Evolutionary conservation across 2,797 vertebrate species (phyloP).

Genomic region (Chromis chromis): DNA sequence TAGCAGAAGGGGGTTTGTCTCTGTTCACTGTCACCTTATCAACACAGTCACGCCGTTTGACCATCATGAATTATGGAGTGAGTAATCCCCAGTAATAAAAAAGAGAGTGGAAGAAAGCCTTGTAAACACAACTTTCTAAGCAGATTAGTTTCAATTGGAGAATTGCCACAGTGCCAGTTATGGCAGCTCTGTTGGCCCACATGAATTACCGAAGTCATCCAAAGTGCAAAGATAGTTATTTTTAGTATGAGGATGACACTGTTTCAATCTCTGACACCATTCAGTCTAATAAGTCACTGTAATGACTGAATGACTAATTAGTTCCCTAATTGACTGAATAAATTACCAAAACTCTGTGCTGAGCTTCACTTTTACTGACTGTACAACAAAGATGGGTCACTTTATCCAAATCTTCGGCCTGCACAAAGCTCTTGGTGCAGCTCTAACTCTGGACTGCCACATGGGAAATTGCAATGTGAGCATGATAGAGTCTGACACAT

Average conservation of each 20-base stretch:
- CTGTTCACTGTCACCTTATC: slow-evolving; percentile 79
- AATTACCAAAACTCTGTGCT: slow-evolving; percentile 40
- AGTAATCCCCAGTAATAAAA: slow-evolving; percentile 37
- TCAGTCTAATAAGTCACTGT: slow-evolving; percentile 66
- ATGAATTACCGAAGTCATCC: slow-evolving; percentile 36
- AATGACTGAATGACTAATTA: slow-evolving; percentile 73
- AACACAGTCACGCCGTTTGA: slow-evolving; percentile 44
- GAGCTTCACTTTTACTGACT: slow-evolving; percentile 15
- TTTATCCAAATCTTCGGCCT: slow-evolving; percentile 16
- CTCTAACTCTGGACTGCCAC: slow-evolving; percentile 22
- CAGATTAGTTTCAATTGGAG: slow-evolving; percentile 30
- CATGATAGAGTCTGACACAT: slow-evolving; percentile 56
- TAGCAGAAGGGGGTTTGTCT: slow-evolving; percentile 67
- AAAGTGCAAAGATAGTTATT: slow-evolving; percentile 59
- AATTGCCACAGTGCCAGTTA: background rate
- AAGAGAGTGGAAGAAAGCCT: slow-evolving; percentile 37
- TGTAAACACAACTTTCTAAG: slow-evolving; percentile 32
- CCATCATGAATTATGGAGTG: slow-evolving; percentile 32
- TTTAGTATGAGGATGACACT: slow-evolving; percentile 51
- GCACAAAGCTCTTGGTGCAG: background rate
- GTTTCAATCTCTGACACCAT: slow-evolving; percentile 62
- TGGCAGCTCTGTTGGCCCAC: slow-evolving; percentile 18
- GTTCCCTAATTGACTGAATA: slow-evolving; percentile 53
- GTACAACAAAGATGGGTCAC: slow-evolving; percentile 29
- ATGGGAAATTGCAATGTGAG: slow-evolving; percentile 50